Conservation (phyloP, 2,888 invertebrate species). For the Drosophila subsilvestris region DNA sequence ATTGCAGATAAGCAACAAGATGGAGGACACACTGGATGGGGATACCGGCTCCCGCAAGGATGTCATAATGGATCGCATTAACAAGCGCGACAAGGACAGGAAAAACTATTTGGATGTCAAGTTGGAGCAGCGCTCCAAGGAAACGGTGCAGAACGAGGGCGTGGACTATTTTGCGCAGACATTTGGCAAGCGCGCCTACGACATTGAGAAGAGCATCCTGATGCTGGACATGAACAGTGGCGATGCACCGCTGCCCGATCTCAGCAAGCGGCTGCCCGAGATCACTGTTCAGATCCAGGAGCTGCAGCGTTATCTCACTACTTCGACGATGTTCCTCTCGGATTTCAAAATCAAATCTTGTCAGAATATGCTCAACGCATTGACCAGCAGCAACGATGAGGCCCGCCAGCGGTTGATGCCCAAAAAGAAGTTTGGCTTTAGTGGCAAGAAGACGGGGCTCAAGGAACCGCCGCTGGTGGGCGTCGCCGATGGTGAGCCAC, state of each 20-base stretch:
- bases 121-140: conserved; percentile 81
- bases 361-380: conserved; percentile 89
- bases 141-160: conserved; percentile 80
- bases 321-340: conserved; percentile 91
- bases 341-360: conserved; percentile 92
- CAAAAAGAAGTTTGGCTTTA: conserved; percentile 94
- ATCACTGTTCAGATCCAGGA: conserved; percentile 90
- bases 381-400: conserved; percentile 89
- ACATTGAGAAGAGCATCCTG: conserved; percentile 87
- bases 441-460: conserved; percentile 86
- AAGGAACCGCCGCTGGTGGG: conserved; percentile 64
- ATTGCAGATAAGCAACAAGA: conserved; percentile 34
- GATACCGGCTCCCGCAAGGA: conserved; percentile 71
- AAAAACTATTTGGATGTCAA: conserved; percentile 82
- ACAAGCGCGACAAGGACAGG: conserved; percentile 83
- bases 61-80: conserved; percentile 80
- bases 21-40: conserved; percentile 57
- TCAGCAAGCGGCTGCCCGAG: conserved; percentile 87
- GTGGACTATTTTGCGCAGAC: conserved; percentile 89
- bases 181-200: conserved; percentile 88
- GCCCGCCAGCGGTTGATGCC: conserved; percentile 90
- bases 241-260: conserved; percentile 77
- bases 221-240: conserved; percentile 83
- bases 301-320: conserved; percentile 91
- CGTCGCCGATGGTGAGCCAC: background rate